phyloP scores from a whole-genome alignment of 2,888 invertebrate genomes.

The Clusia tigrina region DNA sequence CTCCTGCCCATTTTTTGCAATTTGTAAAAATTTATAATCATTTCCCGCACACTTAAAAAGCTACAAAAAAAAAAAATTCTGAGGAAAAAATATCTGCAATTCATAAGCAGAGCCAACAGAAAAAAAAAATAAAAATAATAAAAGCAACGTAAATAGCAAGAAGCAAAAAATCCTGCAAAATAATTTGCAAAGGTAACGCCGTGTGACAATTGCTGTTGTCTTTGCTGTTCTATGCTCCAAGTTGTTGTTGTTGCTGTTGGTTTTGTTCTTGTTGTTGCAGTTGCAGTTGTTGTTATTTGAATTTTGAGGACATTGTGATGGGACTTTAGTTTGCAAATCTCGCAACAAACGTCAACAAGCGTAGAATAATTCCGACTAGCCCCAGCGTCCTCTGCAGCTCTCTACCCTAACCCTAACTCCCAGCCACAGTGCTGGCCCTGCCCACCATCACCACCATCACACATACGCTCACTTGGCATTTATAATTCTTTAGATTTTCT shows the following conservation, averaged over 20 bases:
- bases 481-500: conserved; percentile 42
- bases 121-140: conserved; percentile 37
- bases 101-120: conserved; percentile 37
- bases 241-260: conserved; percentile 18
- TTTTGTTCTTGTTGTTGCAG: conserved; percentile 36
- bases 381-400: neutral
- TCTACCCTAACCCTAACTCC: neutral
- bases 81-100: conserved; percentile 48
- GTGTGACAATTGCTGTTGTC: conserved; percentile 50
- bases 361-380: neutral
- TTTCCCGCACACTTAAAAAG: no score
- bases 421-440: conserved; percentile 9
- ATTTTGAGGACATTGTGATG: conserved; percentile 57
- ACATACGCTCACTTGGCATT: conserved; percentile 35
- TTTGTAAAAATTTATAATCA: no score
- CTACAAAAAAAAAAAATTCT: no score
- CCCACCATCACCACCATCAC: conserved; percentile 24
- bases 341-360: conserved; percentile 42
- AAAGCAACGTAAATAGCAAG: conserved; percentile 26
- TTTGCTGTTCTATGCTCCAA: conserved; percentile 19
- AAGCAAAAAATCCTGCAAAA: conserved; percentile 46
- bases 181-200: conserved; percentile 56
- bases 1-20: no score
- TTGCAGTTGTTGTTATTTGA: conserved; percentile 50
- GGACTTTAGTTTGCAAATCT: conserved; percentile 60